Evolutionary conservation across 92 coral and sea anemone species (phyloP).

Genomic region (Ricordea florida): DNA sequence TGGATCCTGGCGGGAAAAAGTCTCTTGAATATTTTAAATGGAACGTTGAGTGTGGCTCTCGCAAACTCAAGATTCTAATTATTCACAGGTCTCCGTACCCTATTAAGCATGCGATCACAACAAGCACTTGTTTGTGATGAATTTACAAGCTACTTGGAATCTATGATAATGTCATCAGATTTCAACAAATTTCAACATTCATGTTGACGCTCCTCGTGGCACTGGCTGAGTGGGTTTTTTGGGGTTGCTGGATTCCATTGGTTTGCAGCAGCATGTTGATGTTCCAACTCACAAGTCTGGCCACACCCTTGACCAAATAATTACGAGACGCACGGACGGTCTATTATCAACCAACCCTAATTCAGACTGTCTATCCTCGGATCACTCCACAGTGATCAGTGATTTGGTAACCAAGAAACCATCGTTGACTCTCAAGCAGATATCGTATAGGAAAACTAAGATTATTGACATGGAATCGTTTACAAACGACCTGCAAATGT

Average conservation of each 20-base stretch:
- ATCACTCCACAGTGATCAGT: constrained; percentile 24
- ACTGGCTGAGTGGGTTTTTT: constrained; percentile 3
- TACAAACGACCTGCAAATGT: constrained; percentile 10
- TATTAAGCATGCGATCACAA: too few species aligned
- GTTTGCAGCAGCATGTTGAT: constrained; percentile 24
- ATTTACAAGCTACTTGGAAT: too few species aligned
- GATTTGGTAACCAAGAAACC: constrained; percentile 37
- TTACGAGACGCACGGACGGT: constrained; percentile 1
- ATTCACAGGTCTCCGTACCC: too few species aligned
- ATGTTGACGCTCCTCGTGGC: constrained; percentile 3
- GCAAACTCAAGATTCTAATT: too few species aligned
- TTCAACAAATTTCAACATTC: neutral
- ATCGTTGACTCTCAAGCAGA: constrained; percentile 4
- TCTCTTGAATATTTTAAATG: constrained; percentile 55
- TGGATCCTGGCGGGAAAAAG: constrained; percentile 38
- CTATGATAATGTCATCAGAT: too few species aligned
- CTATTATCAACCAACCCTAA: constrained; percentile 27
- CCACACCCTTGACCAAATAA: neutral
- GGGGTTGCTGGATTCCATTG: constrained; percentile 32
- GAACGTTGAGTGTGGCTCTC: neutral
- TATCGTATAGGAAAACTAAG: constrained; percentile 14
- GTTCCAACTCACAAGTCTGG: too few species aligned
- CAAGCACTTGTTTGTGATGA: too few species aligned
- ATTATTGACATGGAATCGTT: neutral
- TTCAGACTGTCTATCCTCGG: constrained; percentile 23